A percentile compares a stretch with the other conserved stretches of the same genome.
phyloP scores from a whole-genome alignment of 2,888 invertebrate species.

The Drosophila tripunctata region DNA sequence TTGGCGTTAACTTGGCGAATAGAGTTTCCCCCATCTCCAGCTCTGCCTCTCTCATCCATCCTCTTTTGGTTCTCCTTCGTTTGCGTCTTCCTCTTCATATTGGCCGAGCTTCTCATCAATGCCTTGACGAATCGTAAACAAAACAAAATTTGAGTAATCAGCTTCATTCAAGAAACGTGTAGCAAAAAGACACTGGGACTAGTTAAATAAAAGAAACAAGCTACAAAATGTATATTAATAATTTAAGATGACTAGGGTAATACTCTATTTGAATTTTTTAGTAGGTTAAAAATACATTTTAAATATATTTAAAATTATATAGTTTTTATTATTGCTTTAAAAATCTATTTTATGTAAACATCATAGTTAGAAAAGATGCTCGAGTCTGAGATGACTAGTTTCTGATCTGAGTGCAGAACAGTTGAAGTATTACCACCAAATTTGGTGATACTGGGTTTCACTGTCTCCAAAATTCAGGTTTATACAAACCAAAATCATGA shows the following conservation, averaged over 20 bases:
- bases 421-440: no score
- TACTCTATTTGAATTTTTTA: conserved; percentile 32
- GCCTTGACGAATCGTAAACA: conserved; percentile 74
- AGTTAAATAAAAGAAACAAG: conserved; percentile 47
- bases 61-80: neutral
- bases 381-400: no score
- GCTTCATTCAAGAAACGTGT: conserved; percentile 73
- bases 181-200: conserved; percentile 52
- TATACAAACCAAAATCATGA: no score
- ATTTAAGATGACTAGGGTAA: neutral
- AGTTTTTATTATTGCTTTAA: no score
- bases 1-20: conserved; percentile 65
- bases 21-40: conserved; percentile 6
- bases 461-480: no score
- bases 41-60: neutral
- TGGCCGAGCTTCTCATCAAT: conserved; percentile 49
- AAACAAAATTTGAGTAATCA: conserved; percentile 76
- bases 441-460: no score
- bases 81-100: neutral
- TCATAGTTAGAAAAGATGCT: no score
- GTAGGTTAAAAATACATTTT: no score
- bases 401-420: no score
- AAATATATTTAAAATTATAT: no score
- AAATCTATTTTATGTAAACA: no score
- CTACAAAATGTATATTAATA: conserved; percentile 18